A percentile compares a stretch with the other conserved stretches of the same genome.
Conservation (phyloP, 2,888 invertebrate species). For the Pristionchus japonicus region DNA sequence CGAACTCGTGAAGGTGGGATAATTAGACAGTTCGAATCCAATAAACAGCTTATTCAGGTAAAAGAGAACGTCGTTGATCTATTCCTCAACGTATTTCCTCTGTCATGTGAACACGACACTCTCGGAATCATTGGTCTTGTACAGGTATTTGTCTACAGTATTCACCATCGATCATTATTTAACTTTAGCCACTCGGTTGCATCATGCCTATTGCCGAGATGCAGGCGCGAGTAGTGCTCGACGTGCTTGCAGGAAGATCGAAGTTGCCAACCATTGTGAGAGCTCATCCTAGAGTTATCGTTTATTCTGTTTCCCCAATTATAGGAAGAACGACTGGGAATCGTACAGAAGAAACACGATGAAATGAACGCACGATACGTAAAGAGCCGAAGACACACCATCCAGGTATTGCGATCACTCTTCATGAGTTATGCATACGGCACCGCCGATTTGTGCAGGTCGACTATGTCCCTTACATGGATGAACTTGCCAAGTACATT, state of each 20-base stretch:
- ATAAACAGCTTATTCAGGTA: neutral
- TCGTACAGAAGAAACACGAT: slow-evolving; percentile 65
- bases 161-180: too few species aligned
- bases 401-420: slow-evolving; percentile 72
- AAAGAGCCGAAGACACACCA: slow-evolving; percentile 75
- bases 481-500: slow-evolving; percentile 76
- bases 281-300: neutral
- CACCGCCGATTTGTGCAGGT: slow-evolving; percentile 68
- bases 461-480: slow-evolving; percentile 76
- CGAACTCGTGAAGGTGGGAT: slow-evolving; percentile 61
- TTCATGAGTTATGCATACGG: neutral
- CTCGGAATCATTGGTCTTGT: slow-evolving; percentile 78
- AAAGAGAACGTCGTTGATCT: slow-evolving; percentile 66
- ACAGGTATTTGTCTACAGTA: slow-evolving; percentile 71
- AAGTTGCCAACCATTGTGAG: slow-evolving; percentile 16
- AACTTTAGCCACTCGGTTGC: slow-evolving; percentile 75
- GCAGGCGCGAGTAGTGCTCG: slow-evolving; percentile 77
- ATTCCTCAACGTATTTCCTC: slow-evolving; percentile 77
- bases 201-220: slow-evolving; percentile 78
- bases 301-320: neutral
- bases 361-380: slow-evolving; percentile 68
- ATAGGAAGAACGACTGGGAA: neutral
- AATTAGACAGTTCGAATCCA: too few species aligned
- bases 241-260: slow-evolving; percentile 53
- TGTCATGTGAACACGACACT: slow-evolving; percentile 75